phyloP scores from a whole-genome alignment of 2,113 vertebrate species.

The Narcine bancroftii region DNA sequence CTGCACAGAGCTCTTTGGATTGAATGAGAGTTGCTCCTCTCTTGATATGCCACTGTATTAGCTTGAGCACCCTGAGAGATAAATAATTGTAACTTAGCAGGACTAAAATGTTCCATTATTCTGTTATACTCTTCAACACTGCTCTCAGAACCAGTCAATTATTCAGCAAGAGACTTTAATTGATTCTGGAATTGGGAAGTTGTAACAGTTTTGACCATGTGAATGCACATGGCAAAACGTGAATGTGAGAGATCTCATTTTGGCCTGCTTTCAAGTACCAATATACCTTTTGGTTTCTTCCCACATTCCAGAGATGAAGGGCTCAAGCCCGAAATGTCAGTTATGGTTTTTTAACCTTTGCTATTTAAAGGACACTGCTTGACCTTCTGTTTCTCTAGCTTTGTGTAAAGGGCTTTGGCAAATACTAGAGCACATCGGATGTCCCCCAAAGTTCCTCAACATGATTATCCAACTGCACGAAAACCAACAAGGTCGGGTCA shows the following conservation, averaged over 20 bases:
- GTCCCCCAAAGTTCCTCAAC: no score
- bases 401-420: no score
- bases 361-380: no score
- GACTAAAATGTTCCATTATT: background rate
- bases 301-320: no score
- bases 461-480: no score
- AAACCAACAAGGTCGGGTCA: no score
- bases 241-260: background rate
- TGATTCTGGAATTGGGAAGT: no score
- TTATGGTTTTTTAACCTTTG: no score
- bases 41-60: background rate
- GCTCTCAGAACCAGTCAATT: background rate
- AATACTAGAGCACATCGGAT: no score
- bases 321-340: no score
- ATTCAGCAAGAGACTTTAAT: background rate
- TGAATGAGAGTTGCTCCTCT: background rate
- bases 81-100: background rate
- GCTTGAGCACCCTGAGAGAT: background rate
- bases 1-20: background rate
- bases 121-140: background rate
- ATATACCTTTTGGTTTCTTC: no score
- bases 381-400: no score
- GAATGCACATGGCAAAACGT: background rate
- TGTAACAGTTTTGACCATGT: background rate
- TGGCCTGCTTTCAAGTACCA: background rate